Percentiles rank a stretch among this genome's conserved stretches.
Evolutionary conservation across 2,797 vertebrate species (phyloP).

Genomic region (Helarctos malayanus): DNA sequence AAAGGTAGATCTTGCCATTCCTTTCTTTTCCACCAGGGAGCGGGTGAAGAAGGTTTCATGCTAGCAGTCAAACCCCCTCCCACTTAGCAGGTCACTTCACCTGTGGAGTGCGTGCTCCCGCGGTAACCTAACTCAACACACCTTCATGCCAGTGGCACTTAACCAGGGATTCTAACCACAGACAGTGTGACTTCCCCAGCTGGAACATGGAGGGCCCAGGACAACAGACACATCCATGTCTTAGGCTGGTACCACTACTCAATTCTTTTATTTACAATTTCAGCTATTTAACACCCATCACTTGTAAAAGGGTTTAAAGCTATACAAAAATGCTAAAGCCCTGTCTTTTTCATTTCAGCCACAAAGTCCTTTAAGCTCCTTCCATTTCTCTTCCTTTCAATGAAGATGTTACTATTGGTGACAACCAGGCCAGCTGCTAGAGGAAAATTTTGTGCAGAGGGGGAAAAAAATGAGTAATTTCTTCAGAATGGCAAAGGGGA

Average conservation of each 20-base stretch:
- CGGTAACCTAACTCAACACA: not conserved
- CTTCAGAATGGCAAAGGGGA: not conserved
- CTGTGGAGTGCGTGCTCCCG: not conserved
- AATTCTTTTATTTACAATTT: not conserved
- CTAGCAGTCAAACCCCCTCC: not conserved
- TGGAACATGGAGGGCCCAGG: not conserved
- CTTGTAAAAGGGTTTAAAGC: not conserved
- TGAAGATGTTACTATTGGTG: not conserved
- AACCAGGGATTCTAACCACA: not conserved
- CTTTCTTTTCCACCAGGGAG: not conserved
- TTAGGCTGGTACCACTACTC: not conserved
- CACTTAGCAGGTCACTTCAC: not conserved
- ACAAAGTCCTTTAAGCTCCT: not conserved
- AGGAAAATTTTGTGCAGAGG: not conserved
- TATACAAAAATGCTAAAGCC: not conserved
- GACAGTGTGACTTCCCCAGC: not conserved
- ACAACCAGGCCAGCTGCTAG: not conserved
- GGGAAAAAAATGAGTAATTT: not conserved
- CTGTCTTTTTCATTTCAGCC: not conserved
- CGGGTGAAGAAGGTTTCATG: not conserved
- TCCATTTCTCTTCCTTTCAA: not conserved
- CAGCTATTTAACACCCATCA: constrained; percentile 5
- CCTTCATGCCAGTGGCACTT: not conserved
- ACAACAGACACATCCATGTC: not conserved
- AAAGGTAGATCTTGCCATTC: not conserved